A percentile compares a stretch with the other conserved stretches of the same genome.
phyloP scores from a whole-genome alignment of 2,888 invertebrate species.

The Epistrophe grossulariae region DNA sequence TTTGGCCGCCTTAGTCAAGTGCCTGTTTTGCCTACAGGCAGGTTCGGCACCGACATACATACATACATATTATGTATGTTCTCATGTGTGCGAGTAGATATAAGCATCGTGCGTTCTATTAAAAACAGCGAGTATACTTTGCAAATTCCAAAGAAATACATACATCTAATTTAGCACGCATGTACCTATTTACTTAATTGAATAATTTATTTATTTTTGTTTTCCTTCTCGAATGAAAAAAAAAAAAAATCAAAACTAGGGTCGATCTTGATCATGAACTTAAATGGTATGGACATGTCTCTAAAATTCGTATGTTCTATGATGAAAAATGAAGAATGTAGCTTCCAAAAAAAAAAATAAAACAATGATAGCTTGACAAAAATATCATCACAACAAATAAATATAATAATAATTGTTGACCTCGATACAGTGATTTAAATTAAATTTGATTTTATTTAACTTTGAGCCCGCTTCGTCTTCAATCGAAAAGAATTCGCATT shows the following conservation, averaged over 20 bases:
- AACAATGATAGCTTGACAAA: slow-evolving; percentile 15
- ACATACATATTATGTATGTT: too few relatives aligned
- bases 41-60: too few relatives aligned
- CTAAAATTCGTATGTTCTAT: slow-evolving; percentile 21
- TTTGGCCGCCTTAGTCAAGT: too few relatives aligned
- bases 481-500: slow-evolving; percentile 15
- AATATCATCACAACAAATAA: slow-evolving; percentile 36
- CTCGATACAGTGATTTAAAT: slow-evolving; percentile 72
- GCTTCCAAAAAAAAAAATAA: slow-evolving; percentile 31
- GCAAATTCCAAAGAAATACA: too few relatives aligned
- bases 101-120: too few relatives aligned
- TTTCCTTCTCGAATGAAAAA: background rate
- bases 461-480: background rate
- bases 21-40: too few relatives aligned
- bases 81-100: too few relatives aligned
- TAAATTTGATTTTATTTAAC: slow-evolving; percentile 46
- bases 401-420: slow-evolving; percentile 65
- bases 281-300: slow-evolving; percentile 16
- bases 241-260: background rate
- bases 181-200: background rate
- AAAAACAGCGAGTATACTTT: too few relatives aligned
- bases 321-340: slow-evolving; percentile 34
- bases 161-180: background rate
- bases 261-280: slow-evolving; percentile 23
- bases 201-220: slow-evolving; percentile 6